phyloP scores from a whole-genome alignment of 2,113 vertebrate species.

The Oryzias javanicus region DNA sequence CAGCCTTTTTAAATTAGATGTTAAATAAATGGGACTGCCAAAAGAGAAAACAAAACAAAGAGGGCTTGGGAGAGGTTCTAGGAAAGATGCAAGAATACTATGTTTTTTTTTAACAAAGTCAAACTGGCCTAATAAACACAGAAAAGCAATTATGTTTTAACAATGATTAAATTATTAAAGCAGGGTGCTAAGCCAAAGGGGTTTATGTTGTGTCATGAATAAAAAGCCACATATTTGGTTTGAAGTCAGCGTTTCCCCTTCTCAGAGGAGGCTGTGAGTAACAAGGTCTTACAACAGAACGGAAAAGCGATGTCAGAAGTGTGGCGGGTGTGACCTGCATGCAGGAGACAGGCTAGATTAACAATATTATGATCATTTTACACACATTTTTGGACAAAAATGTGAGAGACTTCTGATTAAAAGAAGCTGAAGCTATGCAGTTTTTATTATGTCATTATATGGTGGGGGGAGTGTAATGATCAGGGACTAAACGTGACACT shows the following conservation, averaged over 20 bases:
- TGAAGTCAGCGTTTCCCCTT: slow-evolving; percentile 15
- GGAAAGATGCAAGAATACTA: slow-evolving; percentile 33
- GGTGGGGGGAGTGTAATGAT: too few relatives aligned
- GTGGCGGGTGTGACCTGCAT: neutral
- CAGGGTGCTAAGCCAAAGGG: slow-evolving; percentile 12
- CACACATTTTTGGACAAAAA: too few relatives aligned
- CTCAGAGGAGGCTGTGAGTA: neutral
- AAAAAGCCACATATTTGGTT: neutral
- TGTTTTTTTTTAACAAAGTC: slow-evolving; percentile 22
- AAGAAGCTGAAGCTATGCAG: too few relatives aligned
- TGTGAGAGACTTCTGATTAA: too few relatives aligned
- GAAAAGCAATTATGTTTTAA: slow-evolving; percentile 16
- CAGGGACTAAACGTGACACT: too few relatives aligned
- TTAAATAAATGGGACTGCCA: slow-evolving; percentile 40
- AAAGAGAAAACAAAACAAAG: slow-evolving; percentile 26
- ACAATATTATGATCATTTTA: too few relatives aligned
- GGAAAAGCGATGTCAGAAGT: neutral
- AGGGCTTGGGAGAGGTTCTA: slow-evolving; percentile 18
- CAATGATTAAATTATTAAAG: slow-evolving; percentile 12
- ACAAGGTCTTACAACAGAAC: neutral
- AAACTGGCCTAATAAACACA: slow-evolving; percentile 36
- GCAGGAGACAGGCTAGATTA: too few relatives aligned
- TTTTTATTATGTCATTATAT: too few relatives aligned
- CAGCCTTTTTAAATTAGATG: slow-evolving; percentile 57
- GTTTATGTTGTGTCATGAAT: slow-evolving; percentile 20